Evolutionary conservation across 2,113 vertebrate genomes (phyloP).

Genomic region (Pelvicachromis taeniatus): DNA sequence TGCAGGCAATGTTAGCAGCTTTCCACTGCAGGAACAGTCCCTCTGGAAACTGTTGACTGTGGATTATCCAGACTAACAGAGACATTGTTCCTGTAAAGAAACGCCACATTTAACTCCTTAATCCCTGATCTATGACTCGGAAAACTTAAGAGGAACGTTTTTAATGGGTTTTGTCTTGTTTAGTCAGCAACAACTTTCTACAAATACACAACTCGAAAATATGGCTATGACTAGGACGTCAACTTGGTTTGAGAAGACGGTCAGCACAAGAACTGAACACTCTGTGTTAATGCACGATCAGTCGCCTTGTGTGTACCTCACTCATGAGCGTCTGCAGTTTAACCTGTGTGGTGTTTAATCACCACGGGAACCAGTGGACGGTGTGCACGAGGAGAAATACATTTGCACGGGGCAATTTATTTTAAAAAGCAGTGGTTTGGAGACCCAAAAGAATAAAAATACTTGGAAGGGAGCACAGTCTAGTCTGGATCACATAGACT

Average conservation of each 20-base stretch:
- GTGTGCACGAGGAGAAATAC: background rate
- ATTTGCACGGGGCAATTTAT: background rate
- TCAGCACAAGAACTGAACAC: background rate
- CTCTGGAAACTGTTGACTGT: background rate
- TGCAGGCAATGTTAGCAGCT: background rate
- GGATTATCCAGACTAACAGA: background rate
- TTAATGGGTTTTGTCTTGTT: background rate
- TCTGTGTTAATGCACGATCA: background rate
- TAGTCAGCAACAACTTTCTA: background rate
- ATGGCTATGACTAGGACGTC: background rate
- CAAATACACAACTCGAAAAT: background rate
- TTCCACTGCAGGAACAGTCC: background rate
- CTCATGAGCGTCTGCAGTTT: background rate
- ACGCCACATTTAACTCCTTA: background rate
- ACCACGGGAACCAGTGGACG: accelerated
- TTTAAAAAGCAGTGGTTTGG: accelerated
- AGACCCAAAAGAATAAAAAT: background rate
- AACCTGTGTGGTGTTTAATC: background rate
- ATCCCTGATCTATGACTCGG: background rate
- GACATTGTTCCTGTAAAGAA: background rate
- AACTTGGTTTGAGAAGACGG: background rate
- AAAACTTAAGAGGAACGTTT: accelerated
- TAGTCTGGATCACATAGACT: background rate
- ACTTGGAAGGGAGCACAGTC: background rate
- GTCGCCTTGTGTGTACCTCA: background rate